Evolutionary conservation across 2,797 vertebrate genomes (phyloP).

Genomic region (Sebastolobus altivelis): DNA sequence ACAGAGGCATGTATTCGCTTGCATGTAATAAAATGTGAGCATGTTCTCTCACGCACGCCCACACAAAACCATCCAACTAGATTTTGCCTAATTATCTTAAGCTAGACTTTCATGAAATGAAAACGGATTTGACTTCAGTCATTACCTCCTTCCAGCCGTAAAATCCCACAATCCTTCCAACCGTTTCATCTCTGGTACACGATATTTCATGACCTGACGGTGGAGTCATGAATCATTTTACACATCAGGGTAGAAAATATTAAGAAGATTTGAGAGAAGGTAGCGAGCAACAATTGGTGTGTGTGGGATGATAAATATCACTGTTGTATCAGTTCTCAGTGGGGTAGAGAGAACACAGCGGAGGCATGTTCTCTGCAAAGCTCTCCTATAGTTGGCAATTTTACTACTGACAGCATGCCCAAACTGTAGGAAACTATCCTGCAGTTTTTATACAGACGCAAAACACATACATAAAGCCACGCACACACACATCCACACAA

Average conservation of each 20-base stretch:
- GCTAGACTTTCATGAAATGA: constrained; percentile 24
- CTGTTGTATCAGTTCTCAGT: background rate
- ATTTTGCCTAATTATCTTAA: constrained; percentile 52
- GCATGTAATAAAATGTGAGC: constrained; percentile 26
- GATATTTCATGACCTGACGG: constrained; percentile 9
- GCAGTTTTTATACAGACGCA: background rate
- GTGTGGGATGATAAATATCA: constrained; percentile 3
- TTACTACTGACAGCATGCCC: background rate
- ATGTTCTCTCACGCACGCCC: constrained; percentile 12
- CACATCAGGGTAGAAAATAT: constrained; percentile 8
- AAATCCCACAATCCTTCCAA: constrained; percentile 1
- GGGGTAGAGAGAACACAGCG: background rate
- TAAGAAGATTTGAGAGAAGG: background rate
- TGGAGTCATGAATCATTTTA: constrained; percentile 19
- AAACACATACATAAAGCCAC: background rate
- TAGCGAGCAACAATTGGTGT: background rate
- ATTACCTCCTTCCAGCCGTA: constrained; percentile 3
- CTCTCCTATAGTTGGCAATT: background rate
- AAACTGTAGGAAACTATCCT: background rate
- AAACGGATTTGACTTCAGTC: constrained; percentile 31
- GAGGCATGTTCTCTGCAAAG: constrained; percentile 8
- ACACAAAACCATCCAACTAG: constrained; percentile 44
- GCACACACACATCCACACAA: background rate
- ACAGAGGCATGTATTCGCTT: background rate
- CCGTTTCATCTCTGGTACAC: background rate